Evolutionary conservation across 2,888 invertebrate genomes (phyloP).

Genomic region (Conomelus anceps): DNA sequence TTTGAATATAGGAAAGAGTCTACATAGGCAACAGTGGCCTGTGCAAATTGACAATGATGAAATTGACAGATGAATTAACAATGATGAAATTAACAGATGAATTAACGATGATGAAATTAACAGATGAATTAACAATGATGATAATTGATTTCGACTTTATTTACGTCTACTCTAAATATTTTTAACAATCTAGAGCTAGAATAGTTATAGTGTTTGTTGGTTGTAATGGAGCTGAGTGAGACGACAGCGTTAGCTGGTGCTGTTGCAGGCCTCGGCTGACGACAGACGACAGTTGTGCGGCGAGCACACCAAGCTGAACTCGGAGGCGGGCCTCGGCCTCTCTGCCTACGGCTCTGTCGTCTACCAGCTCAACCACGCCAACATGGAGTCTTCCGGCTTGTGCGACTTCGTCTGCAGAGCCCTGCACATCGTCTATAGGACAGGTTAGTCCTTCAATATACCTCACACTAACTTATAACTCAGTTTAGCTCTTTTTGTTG

Average conservation of each 20-base stretch:
- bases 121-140: no score
- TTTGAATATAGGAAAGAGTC: no score
- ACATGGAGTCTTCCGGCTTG: slow-evolving; percentile 65
- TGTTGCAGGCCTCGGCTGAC: slow-evolving; percentile 46
- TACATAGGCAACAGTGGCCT: no score
- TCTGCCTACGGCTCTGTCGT: slow-evolving; percentile 70
- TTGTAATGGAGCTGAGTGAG: background rate
- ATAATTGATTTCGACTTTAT: no score
- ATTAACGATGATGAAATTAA: no score
- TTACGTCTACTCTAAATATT: no score
- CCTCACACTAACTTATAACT: no score
- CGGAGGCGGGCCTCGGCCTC: slow-evolving; percentile 42
- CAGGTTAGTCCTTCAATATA: slow-evolving; percentile 47
- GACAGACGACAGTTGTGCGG: slow-evolving; percentile 65
- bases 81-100: no score
- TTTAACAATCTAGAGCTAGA: no score
- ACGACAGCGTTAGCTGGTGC: slow-evolving; percentile 17
- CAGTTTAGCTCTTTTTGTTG: no score
- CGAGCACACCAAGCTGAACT: slow-evolving; percentile 53
- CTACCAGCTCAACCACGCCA: slow-evolving; percentile 71
- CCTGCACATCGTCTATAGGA: slow-evolving; percentile 64
- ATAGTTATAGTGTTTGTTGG: background rate
- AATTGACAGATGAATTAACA: no score
- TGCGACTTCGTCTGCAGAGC: slow-evolving; percentile 68
- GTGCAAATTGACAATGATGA: no score